Base-by-base conservation (phyloP, 2,113 vertebrate species). In the Aegotheles bennettii region DNA sequence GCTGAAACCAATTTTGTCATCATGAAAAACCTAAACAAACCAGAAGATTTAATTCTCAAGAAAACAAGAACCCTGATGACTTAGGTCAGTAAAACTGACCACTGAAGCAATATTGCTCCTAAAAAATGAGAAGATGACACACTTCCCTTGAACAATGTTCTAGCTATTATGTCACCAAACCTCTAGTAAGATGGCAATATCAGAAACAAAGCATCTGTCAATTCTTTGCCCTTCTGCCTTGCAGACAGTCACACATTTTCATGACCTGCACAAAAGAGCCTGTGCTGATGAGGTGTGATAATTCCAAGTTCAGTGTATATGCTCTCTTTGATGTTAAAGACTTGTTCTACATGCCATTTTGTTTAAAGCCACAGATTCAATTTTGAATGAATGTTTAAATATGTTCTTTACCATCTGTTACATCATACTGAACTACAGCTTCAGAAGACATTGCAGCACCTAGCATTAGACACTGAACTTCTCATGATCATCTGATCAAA, bases 241-340 rank as follows among this genome's bases (percentile, higher is more conserved):
- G 47, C 71, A 63, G 38, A 29, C 40, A 64, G 31, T 24, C 59
- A 16, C 33, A 51, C 1, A 3, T 75, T 75, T 48, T 60, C 84
- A 81, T 59, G 79, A 57, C 23, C 33, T 63, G 69, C 42, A 29
- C 38, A 61, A 24, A 54, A 10, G 4, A 67, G 21, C 19, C 40
- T 35, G 17, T 16, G 36, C 47, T 87, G 80, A 78, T 10, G 6
- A 90, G 38, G 40, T 42, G 78, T 16, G 40, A 71, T 50, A 51
- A 56, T 40, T 67, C 54, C 15, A 35, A 1, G 10, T 24, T 13
- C 2, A 0, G 75, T 3, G 1, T n/a, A 23, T 4, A 10, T 10
- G 20, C 14, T 45, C 50, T 43, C 61, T 85, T 48, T 70, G 69
- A 71, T 79, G 56, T 36, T 36, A 47, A 47, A 65, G 36, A 65